phyloP scores from a whole-genome alignment of 2,797 vertebrate genomes.

The Hydrophis major region DNA sequence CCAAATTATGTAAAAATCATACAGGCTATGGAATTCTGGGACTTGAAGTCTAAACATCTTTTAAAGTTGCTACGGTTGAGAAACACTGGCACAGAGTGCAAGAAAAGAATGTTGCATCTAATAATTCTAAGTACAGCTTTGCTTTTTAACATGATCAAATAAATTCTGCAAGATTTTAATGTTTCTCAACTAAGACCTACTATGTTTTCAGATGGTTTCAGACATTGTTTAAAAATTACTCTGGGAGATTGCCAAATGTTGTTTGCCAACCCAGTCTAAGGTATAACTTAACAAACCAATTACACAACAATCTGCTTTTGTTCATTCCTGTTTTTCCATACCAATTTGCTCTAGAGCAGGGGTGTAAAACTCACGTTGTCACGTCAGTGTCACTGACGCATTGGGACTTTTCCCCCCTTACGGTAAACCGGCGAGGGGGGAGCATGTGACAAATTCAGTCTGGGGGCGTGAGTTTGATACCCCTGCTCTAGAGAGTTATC shows the following conservation, averaged over 20 bases:
- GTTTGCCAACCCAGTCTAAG: neutral
- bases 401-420: too few relatives aligned
- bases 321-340: neutral
- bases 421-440: too few relatives aligned
- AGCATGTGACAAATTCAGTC: too few relatives aligned
- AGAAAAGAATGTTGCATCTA: neutral
- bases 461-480: too few relatives aligned
- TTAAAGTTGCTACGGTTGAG: neutral
- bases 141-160: neutral
- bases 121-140: neutral
- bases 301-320: neutral
- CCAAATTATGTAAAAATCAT: neutral
- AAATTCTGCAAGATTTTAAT: neutral
- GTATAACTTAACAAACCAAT: neutral
- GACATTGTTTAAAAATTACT: neutral
- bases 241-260: neutral
- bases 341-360: neutral
- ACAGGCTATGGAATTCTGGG: neutral
- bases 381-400: too few relatives aligned
- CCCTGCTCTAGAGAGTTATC: neutral
- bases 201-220: neutral
- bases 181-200: neutral
- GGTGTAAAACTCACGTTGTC: too few relatives aligned
- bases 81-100: neutral
- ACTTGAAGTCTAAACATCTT: neutral